Percentiles rank a stretch among this genome's conserved stretches.
Evolutionary conservation across 2,113 vertebrate species (phyloP).

Genomic region (Platysteira castanea): DNA sequence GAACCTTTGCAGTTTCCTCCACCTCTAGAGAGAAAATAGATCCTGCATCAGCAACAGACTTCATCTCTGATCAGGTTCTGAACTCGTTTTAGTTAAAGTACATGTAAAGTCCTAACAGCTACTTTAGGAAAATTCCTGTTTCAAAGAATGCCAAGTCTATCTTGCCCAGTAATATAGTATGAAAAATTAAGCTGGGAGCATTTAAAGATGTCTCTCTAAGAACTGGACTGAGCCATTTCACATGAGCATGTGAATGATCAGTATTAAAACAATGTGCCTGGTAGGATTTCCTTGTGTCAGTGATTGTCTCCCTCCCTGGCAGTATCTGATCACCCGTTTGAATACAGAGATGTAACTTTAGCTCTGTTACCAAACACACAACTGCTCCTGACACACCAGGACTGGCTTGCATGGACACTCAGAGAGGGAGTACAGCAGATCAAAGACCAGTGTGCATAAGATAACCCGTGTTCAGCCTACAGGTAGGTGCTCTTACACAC

Average conservation of each 20-base stretch:
- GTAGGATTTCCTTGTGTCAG: neutral
- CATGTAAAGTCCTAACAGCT: neutral
- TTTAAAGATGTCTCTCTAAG: neutral
- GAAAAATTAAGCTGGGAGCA: neutral
- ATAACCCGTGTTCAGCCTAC: neutral
- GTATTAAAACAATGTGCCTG: neutral
- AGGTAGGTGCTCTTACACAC: neutral
- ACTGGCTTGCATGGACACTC: neutral
- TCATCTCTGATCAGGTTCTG: neutral
- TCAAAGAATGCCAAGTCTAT: neutral
- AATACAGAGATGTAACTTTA: neutral
- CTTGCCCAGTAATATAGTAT: neutral
- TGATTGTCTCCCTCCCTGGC: neutral
- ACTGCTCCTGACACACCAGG: neutral
- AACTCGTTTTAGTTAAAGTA: neutral
- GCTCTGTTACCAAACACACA: neutral
- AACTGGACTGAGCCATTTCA: neutral
- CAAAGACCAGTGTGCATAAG: neutral
- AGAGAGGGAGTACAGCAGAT: neutral
- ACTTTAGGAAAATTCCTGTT: neutral
- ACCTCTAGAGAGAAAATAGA: neutral
- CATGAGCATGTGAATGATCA: neutral
- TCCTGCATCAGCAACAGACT: neutral
- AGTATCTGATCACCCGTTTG: neutral
- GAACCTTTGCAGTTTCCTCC: neutral